phyloP scores from a whole-genome alignment of 2,888 invertebrate species.

The Stenurella melanura region DNA sequence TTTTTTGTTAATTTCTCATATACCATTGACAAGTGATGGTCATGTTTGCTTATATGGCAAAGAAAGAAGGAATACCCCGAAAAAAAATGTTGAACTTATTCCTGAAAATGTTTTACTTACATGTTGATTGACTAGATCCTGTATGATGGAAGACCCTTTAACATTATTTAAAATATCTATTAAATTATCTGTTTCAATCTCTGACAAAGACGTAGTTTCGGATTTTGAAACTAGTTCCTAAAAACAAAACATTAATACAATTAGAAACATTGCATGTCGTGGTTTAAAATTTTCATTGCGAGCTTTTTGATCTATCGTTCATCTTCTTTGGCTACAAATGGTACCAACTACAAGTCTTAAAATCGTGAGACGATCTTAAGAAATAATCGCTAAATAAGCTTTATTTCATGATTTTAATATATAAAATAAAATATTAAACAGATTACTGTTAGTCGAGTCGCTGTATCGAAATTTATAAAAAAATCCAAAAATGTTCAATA shows the following conservation, averaged over 20 bases:
- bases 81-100: neutral
- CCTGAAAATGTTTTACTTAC: slow-evolving; percentile 74
- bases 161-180: slow-evolving; percentile 80
- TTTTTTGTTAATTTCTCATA: neutral
- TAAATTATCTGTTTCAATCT: slow-evolving; percentile 78
- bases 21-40: no score
- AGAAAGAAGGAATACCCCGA: neutral
- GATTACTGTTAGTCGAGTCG: no score
- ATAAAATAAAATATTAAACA: no score
- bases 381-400: no score
- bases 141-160: slow-evolving; percentile 81
- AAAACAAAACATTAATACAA: slow-evolving; percentile 44
- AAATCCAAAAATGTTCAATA: no score
- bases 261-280: neutral
- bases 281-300: neutral
- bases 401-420: no score
- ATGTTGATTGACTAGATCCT: slow-evolving; percentile 83
- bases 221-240: slow-evolving; percentile 77
- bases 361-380: no score
- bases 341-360: no score
- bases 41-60: no score
- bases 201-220: slow-evolving; percentile 75
- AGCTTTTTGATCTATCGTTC: no score
- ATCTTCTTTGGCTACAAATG: no score
- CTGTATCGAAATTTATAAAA: no score